Evolutionary conservation across 2,888 invertebrate species (phyloP), one percentile per base, ranked within the genome.

Genomic region (Pachydiplax longipennis): DNA sequence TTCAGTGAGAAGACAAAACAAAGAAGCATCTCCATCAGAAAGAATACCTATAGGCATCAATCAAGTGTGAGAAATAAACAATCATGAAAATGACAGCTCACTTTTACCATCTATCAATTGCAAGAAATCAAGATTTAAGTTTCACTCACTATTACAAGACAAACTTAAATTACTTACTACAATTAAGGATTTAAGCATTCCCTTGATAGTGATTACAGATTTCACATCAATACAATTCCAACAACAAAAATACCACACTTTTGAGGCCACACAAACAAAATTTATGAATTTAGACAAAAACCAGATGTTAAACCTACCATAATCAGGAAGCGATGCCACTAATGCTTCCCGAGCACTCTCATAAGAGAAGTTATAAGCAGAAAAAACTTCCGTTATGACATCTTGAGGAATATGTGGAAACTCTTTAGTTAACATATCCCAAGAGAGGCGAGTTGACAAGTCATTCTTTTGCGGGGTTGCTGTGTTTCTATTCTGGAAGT

Each of bases 401-500:
- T 87, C 61, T 87, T 87, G 87, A 31, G 87, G 87, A 35, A 87
- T 37, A 61, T 65, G 87, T 31, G 87, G 61, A 87, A 87, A 87
- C 61, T 87, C 87, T 31, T 87, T 87, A 3, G 37, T 40, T 61
- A 87, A 37, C 58, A 87, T 58, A 37, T 87, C 87, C 87, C 87
- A 87, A 31, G 87, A 61, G 37, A 87, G 87, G 12, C 73, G 90
- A 58, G 83, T 73, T 90, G 80, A 90, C 73, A 80, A 48, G 81
- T 90, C 80, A 48, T 90, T 91, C 80, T 80, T 40, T 53, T 81
- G 80, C 80, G 18, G n/a, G 73, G 35, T 31, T 61, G 22, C 58
- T 44, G n/a, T 61, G 35, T 61, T 91, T 81, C 91, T 73, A 61
- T 90, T 80, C 83, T 91, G 87, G 37, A 81, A 91, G 37, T 22